Evolutionary conservation across 2,797 vertebrate genomes (phyloP), one percentile per base, ranked within the genome.

Genomic region (Sus cebifrons): DNA sequence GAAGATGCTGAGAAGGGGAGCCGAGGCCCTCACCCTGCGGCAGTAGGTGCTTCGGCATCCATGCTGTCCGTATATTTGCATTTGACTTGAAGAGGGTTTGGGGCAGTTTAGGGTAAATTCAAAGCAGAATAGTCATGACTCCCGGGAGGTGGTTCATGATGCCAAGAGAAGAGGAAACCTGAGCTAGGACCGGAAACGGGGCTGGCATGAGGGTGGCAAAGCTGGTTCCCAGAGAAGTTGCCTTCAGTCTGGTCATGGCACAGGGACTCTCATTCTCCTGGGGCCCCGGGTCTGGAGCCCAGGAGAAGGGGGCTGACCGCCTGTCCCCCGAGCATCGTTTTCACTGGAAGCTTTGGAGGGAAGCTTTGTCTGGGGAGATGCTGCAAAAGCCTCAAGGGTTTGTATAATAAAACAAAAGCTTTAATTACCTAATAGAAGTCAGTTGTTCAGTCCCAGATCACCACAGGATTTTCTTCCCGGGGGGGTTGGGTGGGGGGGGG

Each of bases 191-290:
- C 0, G 6, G 25, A 21, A 15, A 2, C 1, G 32, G 49, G 56
- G 52, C 23, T 5, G 0, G 40, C 17, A 18, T 20, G 18, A 4
- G 68, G n/a, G 60, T 20, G 27, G 21, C 25, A 27, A 3, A 27
- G 29, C 8, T 23, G 0, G 65, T 60, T 52, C 3, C 3, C 0
- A 0, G 27, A n/a, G 58, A n/a, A 25, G 40, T 8, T 5, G 6
- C 16, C n/a, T 6, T 40, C 25, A 0, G 49, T 0, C 4, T 0
- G 16, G 21, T 13, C 23, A 23, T 25, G 16, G 64, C 0, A 1
- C 62, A 25, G 36, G 36, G 29, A 1, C 2, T 65, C 25, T 77
- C 1, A 0, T 4, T 32, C 49, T 52, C 40, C 89, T 40, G 58
- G 27, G 17, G n/a, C 40, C n/a, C 21, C 21, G 3, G n/a, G 32